These are phyloP conservation scores for Lasiurus cinereus DNA, from an alignment of 2,113 vertebrate species.

Conservation along the genomic window DNA sequence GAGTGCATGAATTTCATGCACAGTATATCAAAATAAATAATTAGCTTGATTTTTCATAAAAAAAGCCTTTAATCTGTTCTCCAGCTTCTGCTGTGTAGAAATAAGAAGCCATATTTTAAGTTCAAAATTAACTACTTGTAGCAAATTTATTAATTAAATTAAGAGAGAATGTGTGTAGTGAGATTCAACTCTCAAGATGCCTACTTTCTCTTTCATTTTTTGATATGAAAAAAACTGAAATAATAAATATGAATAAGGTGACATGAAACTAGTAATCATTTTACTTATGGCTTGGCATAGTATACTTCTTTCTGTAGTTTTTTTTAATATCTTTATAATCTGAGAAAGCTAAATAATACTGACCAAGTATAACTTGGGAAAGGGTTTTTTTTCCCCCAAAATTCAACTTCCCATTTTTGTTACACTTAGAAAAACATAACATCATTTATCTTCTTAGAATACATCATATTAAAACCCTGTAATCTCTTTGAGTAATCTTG, in stretches of 20 bases:
- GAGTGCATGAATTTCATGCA: too few relatives aligned
- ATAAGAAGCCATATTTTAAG: background rate
- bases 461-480: slow-evolving; percentile 34
- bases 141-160: slow-evolving; percentile 4
- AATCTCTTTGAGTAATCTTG: background rate
- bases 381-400: background rate
- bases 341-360: background rate
- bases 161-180: rapidly evolving
- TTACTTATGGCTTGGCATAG: background rate
- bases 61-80: background rate
- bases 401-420: background rate
- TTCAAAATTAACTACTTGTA: background rate
- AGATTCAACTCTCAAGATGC: background rate
- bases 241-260: background rate
- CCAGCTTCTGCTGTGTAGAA: background rate
- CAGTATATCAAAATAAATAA: slow-evolving; percentile 15
- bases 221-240: background rate
- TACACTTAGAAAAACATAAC: slow-evolving; percentile 12
- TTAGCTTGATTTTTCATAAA: background rate
- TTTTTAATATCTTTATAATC: background rate
- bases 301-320: background rate
- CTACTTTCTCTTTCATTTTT: background rate
- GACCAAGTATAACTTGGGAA: background rate
- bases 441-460: background rate
- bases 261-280: background rate